A percentile compares a stretch with the other conserved stretches of the same genome.
Evolutionary conservation across 2,797 vertebrate genomes (phyloP).

Genomic region (Hydrophis major): DNA sequence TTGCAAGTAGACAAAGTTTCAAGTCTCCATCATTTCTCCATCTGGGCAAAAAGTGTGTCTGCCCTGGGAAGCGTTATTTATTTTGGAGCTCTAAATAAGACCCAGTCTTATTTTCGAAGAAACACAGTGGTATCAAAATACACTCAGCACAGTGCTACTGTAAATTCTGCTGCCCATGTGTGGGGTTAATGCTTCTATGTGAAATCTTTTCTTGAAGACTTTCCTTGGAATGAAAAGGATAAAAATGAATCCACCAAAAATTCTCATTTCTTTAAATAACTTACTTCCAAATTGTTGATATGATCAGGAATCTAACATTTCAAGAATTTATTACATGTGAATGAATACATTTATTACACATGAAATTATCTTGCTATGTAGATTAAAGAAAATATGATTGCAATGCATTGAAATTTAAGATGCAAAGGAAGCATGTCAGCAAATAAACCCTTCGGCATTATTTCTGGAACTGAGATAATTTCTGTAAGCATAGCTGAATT

Average conservation of each 20-base stretch:
- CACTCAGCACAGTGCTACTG: not conserved
- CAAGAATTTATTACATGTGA: not conserved
- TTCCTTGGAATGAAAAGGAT: not conserved
- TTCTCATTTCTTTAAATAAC: not conserved
- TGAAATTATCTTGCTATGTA: not conserved
- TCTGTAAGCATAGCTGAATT: not conserved
- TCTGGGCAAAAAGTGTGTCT: too few species aligned
- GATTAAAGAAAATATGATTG: not conserved
- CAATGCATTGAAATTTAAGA: not conserved
- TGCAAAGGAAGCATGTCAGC: not conserved
- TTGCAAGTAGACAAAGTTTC: too few species aligned
- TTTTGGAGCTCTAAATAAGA: not conserved
- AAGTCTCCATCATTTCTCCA: too few species aligned
- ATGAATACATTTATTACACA: not conserved
- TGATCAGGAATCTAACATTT: not conserved
- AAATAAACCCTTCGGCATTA: not conserved
- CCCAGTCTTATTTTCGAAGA: not conserved
- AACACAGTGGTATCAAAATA: not conserved
- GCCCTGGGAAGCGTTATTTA: not conserved
- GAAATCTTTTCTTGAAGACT: not conserved
- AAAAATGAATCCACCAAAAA: not conserved
- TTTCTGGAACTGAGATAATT: not conserved
- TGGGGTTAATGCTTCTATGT: not conserved
- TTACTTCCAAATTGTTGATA: not conserved
- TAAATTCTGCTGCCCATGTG: constrained; percentile 2